Evolutionary conservation across 1,140 invertebrate genomes (phyloP).

Genomic region (Drosophila seguyi): DNA sequence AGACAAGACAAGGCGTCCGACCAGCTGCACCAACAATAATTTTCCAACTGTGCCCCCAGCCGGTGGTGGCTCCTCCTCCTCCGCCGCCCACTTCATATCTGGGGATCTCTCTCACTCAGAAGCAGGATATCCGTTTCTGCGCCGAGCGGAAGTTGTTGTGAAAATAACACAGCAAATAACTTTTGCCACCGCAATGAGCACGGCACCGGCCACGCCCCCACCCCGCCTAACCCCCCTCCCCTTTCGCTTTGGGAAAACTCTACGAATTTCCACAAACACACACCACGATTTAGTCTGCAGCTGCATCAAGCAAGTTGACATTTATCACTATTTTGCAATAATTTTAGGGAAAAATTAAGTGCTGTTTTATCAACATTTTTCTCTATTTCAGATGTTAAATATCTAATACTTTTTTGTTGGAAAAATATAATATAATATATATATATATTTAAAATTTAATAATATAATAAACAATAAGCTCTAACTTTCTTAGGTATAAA

Average conservation of each 20-base stretch:
- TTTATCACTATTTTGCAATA: conserved; percentile 42
- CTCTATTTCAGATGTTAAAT: not conserved
- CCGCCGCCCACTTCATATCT: conserved; percentile 1
- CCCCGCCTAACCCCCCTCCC: no score
- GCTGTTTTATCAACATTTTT: not conserved
- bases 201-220: conserved; percentile 2
- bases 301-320: conserved; percentile 33
- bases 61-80: not conserved
- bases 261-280: conserved; percentile 6
- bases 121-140: conserved; percentile 74
- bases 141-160: conserved; percentile 77
- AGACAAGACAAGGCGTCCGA: conserved; percentile 53
- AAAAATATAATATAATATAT: not conserved
- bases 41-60: conserved; percentile 43
- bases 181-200: conserved; percentile 80
- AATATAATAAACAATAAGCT: not conserved
- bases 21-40: conserved; percentile 76
- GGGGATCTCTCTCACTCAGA: conserved; percentile 46
- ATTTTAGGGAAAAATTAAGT: not conserved
- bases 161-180: conserved; percentile 84
- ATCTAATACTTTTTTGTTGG: not conserved
- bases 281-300: conserved; percentile 12
- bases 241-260: not conserved
- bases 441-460: no score
- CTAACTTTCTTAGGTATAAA: no score